Evolutionary conservation across 2,888 invertebrate genomes (phyloP), one percentile per base, ranked within the genome.

Genomic region (Chromoteleia sp.): DNA sequence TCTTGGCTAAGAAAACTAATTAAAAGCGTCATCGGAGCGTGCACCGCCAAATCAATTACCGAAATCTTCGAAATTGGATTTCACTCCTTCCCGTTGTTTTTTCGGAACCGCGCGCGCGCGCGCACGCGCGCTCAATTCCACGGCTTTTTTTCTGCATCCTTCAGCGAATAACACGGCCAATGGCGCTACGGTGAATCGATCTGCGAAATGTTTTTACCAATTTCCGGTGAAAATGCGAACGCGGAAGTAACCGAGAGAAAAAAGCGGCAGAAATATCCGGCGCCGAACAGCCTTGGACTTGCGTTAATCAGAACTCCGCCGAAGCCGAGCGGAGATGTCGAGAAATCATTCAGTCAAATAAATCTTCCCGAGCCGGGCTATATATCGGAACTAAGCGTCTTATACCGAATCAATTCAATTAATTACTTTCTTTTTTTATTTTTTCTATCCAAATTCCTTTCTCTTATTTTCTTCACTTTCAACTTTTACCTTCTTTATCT

Each of bases 141-240:
- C 25, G 52, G 43, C 48, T 45, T 71, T 70, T 73, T 41, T 50
- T 43, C 67, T 56, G 67, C 76, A 75, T 76, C 77, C 77, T 76
- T 76, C 68, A 58, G 45, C 80, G 70, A 73, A 59, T 59, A 82
- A 65, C 73, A 80, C 41, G 74, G 43, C 77, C 76, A 68, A 41
- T 67, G 76, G 74, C 74, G 71, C 76, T 30, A 68, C 45, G n/a
- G n/a, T 39, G 75, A 75, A 81, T 83, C 78, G 78, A 78, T 75
- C 78, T 67, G 65, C 65, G 71, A 78, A 81, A 81, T 81, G 83
- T 83, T 83, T 83, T 83, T 83, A 81, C 77, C 78, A 81, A 83
- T 83, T 83, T 81, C 83, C 83, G 81, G 59, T 25, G 78, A 78
- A 81, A 83, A 78, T 71, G 77, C 78, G 74, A 39, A 78, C 52